Evolutionary conservation across 2,888 invertebrate species (phyloP), one percentile per base, ranked within the genome.

Genomic region (Rosalia funebris): DNA sequence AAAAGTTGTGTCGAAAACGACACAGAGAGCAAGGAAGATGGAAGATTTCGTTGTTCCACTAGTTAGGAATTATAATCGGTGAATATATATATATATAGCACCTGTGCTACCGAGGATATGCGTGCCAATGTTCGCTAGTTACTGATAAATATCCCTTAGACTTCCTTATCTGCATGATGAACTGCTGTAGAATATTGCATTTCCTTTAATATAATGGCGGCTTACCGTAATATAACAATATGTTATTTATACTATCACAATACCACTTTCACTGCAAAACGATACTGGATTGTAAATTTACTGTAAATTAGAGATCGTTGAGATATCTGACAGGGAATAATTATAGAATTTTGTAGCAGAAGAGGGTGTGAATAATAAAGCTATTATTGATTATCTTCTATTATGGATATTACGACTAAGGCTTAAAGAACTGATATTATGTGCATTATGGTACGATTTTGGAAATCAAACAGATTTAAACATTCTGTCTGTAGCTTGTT

Each of bases 81-180:
- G 37, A 50, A 39, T 50, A 50, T n/a, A n/a, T n/a, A n/a, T n/a
- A n/a, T n/a, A n/a, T 48, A 39, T 50, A 50, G 39, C 50, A 50
- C 50, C 50, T 50, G 39, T 20, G 39, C 50, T 50, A 39, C 39
- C 39, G 15, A 39, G 50, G 50, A 20, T 50, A 39, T 66, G 64
- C 66, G 64, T 66, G 64, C 57, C 62, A 58, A 60, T 59, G 54
- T 60, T 60, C 37, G 54, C 60, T 39, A 36, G 47, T 54, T 19
- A 53, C 60, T 62, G 60, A 64, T 64, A 67, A 64, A 64, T 64
- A 58, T 60, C 64, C 62, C 59, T 56, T 62, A 64, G 55, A 62
- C 62, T 39, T 50, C 36, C 62, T 67, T 67, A 67, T 67, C 66
- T 61, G 50, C 60, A 67, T 67, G 66, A 67, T 61, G 57, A 47